Base-by-base conservation (phyloP, 1,140 invertebrate genomes). In the Adelges cooleyi region DNA sequence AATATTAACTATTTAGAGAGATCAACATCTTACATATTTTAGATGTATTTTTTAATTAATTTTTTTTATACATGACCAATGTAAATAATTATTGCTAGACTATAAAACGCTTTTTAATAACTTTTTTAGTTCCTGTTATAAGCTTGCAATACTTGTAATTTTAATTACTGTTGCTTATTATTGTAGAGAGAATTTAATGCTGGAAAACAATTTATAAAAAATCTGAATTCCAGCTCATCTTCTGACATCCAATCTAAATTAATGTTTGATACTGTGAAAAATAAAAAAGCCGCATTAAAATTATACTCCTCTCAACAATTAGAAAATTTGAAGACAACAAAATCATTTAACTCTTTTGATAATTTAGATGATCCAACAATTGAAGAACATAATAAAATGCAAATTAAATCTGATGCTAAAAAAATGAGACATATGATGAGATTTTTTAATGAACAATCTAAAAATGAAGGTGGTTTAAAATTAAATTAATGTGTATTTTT, bases 1-100 rank as follows among this genome's bases (percentile, higher is more conserved):
- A n/a, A n/a, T n/a, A n/a, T n/a, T n/a, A n/a, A n/a, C n/a, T n/a
- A n/a, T n/a, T n/a, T n/a, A n/a, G n/a, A n/a, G n/a, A n/a, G n/a
- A n/a, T n/a, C n/a, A n/a, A n/a, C n/a, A n/a, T n/a, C n/a, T n/a
- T n/a, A n/a, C n/a, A n/a, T n/a, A n/a, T n/a, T n/a, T n/a, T n/a
- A n/a, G n/a, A n/a, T n/a, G n/a, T n/a, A n/a, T n/a, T n/a, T n/a
- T n/a, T n/a, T n/a, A n/a, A n/a, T n/a, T n/a, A n/a, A n/a, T n/a
- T n/a, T n/a, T n/a, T n/a, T n/a, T n/a, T n/a, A n/a, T n/a, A n/a
- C n/a, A n/a, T n/a, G n/a, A n/a, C n/a, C n/a, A n/a, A n/a, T n/a
- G n/a, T n/a, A n/a, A n/a, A n/a, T n/a, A n/a, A 66, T 78, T 78
- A 69, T 11, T 33, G 11, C 11, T 33, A 33, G 5, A 33, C 29